Conservation (phyloP, 2,888 invertebrate species). For the Hipparchia semele region DNA sequence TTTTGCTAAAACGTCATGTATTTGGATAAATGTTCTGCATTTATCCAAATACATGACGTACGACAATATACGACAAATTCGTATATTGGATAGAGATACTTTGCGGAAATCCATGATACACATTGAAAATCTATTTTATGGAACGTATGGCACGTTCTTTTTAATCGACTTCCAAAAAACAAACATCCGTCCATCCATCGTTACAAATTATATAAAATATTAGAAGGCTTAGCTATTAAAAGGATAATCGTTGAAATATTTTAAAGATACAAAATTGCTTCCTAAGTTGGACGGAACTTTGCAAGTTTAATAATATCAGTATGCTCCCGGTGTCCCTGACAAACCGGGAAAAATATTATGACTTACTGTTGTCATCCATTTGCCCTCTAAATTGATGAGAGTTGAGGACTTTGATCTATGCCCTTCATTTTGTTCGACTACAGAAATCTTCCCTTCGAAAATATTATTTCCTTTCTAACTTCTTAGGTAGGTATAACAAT, state of each 20-base stretch:
- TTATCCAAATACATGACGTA: too few relatives aligned
- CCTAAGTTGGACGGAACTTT: neutral
- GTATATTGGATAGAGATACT: too few relatives aligned
- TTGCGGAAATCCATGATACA: too few relatives aligned
- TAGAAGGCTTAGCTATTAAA: neutral
- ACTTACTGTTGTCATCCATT: constrained; percentile 30
- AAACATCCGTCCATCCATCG: too few relatives aligned
- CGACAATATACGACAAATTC: too few relatives aligned
- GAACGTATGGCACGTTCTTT: too few relatives aligned
- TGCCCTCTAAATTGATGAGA: constrained; percentile 26
- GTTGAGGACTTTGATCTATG: constrained; percentile 32
- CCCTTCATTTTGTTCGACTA: constrained; percentile 8
- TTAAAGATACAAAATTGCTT: neutral
- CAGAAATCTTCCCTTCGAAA: constrained; percentile 16
- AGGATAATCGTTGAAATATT: neutral
- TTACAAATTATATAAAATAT: too few relatives aligned
- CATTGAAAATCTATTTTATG: too few relatives aligned
- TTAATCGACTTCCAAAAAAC: too few relatives aligned
- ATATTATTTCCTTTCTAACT: constrained; percentile 19
- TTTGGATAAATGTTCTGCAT: neutral
- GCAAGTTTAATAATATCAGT: constrained; percentile 14
- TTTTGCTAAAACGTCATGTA: neutral
- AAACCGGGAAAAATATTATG: constrained; percentile 22
- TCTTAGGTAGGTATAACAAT: neutral
- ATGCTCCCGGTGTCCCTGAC: neutral